These are phyloP conservation scores for Cerceris rybyensis DNA, from an alignment of 2,888 invertebrate species.

Conservation along the genomic window DNA sequence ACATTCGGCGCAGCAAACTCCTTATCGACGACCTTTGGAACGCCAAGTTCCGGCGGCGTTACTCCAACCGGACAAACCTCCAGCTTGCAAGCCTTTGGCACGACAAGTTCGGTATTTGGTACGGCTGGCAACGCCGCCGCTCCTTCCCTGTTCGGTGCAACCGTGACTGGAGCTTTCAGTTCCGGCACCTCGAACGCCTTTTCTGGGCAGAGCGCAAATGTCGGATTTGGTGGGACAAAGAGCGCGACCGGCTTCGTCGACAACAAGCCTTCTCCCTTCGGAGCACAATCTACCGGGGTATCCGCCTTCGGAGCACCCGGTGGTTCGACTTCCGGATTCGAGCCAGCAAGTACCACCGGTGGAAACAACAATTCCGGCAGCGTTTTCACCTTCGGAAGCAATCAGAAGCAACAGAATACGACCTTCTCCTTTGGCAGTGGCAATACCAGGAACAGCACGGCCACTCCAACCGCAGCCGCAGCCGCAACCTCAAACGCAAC, in stretches of 20 bases:
- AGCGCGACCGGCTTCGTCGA: slow-evolving; percentile 44
- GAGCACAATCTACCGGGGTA: slow-evolving; percentile 37
- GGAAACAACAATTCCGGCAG: slow-evolving; percentile 14
- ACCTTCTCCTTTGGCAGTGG: slow-evolving; percentile 55
- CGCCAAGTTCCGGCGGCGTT: not conserved
- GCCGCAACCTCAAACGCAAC: not conserved
- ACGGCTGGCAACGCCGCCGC: slow-evolving; percentile 3
- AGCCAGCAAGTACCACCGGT: slow-evolving; percentile 3
- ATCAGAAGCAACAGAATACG: slow-evolving; percentile 44
- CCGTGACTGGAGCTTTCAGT: slow-evolving; percentile 19
- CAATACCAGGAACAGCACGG: slow-evolving; percentile 20
- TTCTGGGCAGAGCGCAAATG: slow-evolving; percentile 40
- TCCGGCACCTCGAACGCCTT: not conserved
- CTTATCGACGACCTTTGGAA: slow-evolving; percentile 21
- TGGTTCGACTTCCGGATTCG: not conserved
- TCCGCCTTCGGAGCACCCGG: slow-evolving; percentile 1
- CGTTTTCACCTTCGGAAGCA: slow-evolving; percentile 60
- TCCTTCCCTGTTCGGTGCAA: not conserved
- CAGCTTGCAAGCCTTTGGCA: slow-evolving; percentile 18
- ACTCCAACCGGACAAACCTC: too few species aligned
- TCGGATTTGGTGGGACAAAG: slow-evolving; percentile 40
- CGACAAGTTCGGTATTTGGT: slow-evolving; percentile 27
- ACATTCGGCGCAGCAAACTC: slow-evolving; percentile 29
- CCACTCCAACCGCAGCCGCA: not conserved
- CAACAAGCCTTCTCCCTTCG: slow-evolving; percentile 56